Percentiles rank a stretch among this genome's conserved stretches.
These are phyloP conservation scores for Nannoperca australis DNA, from an alignment of 2,797 vertebrate species.

Conservation along the genomic window DNA sequence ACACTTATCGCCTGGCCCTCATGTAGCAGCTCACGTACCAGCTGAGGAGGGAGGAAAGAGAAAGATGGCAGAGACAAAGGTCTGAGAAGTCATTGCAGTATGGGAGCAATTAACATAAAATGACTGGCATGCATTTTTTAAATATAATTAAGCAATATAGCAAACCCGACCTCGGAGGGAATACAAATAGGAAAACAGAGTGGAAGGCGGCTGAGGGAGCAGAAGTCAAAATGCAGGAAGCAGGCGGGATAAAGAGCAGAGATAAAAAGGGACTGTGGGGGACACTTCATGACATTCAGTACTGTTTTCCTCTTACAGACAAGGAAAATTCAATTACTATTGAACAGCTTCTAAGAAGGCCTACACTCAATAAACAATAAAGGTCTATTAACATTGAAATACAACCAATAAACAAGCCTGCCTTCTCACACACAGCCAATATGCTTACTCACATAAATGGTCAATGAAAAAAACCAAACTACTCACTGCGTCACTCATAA, in stretches of 20 bases:
- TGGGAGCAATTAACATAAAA: conserved; percentile 49
- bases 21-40: conserved; percentile 86
- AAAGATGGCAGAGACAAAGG: conserved; percentile 24
- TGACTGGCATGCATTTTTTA: conserved; percentile 34
- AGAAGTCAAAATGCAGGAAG: conserved; percentile 46
- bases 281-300: conserved; percentile 66
- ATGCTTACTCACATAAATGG: conserved; percentile 61
- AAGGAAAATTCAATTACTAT: conserved; percentile 75
- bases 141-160: conserved; percentile 45
- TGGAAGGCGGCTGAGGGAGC: conserved; percentile 15
- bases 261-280: conserved; percentile 40
- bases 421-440: conserved; percentile 66
- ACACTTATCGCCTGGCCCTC: conserved; percentile 87
- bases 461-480: conserved; percentile 35
- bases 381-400: conserved; percentile 79
- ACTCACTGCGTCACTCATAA: conserved; percentile 52
- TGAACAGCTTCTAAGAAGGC: conserved; percentile 72
- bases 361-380: conserved; percentile 81
- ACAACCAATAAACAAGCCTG: conserved; percentile 71
- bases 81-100: conserved; percentile 31
- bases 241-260: conserved; percentile 50
- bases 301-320: conserved; percentile 64
- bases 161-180: conserved; percentile 14
- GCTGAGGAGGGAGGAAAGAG: conserved; percentile 73
- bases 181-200: conserved; percentile 28